A percentile compares a stretch with the other conserved stretches of the same genome.
These are phyloP conservation scores for Popillia japonica DNA, from an alignment of 1,140 invertebrate genomes.

Conservation along the genomic window DNA sequence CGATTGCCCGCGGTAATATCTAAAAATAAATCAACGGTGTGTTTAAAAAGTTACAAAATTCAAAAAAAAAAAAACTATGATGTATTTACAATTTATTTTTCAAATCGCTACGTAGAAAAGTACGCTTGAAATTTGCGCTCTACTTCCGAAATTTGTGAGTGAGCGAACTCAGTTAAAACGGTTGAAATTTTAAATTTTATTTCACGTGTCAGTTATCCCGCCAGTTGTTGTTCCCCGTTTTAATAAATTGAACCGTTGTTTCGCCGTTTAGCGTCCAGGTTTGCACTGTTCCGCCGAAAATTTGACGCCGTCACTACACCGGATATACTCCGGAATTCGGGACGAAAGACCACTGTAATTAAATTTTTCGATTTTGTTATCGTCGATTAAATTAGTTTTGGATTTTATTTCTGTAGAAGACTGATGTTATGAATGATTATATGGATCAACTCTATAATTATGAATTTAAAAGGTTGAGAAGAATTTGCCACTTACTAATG, in stretches of 20 bases:
- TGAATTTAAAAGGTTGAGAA: too few relatives aligned
- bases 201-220: neutral
- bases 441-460: too few relatives aligned
- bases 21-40: too few relatives aligned
- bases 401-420: too few relatives aligned
- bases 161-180: neutral
- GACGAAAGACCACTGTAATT: neutral
- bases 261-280: neutral
- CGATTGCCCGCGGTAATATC: too few relatives aligned
- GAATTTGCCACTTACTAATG: too few relatives aligned
- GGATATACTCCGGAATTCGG: neutral
- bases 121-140: neutral
- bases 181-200: conserved; percentile 12
- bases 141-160: neutral
- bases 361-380: conserved; percentile 4
- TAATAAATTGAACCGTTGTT: conserved; percentile 6
- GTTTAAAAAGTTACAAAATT: too few relatives aligned
- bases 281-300: neutral
- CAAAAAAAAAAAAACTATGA: too few relatives aligned
- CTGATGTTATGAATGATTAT: too few relatives aligned
- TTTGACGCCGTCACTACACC: neutral
- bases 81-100: too few relatives aligned
- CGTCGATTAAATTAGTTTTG: neutral
- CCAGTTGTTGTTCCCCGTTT: conserved; percentile 6
- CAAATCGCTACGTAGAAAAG: too few relatives aligned